Evolutionary conservation across 1,140 invertebrate species (phyloP), one percentile per base, ranked within the genome.

Genomic region (Microvelia longipes): DNA sequence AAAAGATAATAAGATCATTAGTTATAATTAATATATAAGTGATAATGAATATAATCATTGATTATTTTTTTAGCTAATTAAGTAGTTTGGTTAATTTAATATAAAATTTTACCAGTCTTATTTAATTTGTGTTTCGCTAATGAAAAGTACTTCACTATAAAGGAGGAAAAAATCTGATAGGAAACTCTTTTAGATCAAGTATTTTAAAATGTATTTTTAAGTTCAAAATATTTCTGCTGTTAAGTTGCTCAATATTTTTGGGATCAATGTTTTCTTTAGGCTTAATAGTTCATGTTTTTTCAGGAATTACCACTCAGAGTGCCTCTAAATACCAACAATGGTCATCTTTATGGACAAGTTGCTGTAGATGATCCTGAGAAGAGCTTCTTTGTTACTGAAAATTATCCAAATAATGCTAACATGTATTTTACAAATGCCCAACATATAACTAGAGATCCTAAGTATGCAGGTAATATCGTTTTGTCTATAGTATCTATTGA

Each of bases 291-390:
- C n/a, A n/a, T n/a, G n/a, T n/a, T 26, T 28, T 13, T 29, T 26
- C 69, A 81, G 76, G 80, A 79, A 64, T 70, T 80, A 35, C 75
- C 79, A 73, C 75, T 78, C 67, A 75, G 77, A 67, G 74, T 78
- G 70, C 81, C 75, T 70, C 73, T 79, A 70, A 81, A 76, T 71
- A 76, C 80, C 71, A 64, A 64, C 62, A 84, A 83, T 73, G 82
- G 83, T 27, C 82, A 82, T 71, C 78, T 84, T 70, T 84, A 84
- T 73, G 83, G 82, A 70, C 82, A 83, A 74, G 81, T 84, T 19
- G 79, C 81, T 1, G 77, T 80, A 28, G 82, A 83, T 26, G 83
- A 84, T 24, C 69, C 71, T 11, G 66, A 75, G 66, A 82, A 82
- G 75, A 79, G 76, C 69, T 78, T 78, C 73, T 75, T 82, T 30